Evolutionary conservation across 2,797 vertebrate genomes (phyloP).

Genomic region (Lepus townsendii): DNA sequence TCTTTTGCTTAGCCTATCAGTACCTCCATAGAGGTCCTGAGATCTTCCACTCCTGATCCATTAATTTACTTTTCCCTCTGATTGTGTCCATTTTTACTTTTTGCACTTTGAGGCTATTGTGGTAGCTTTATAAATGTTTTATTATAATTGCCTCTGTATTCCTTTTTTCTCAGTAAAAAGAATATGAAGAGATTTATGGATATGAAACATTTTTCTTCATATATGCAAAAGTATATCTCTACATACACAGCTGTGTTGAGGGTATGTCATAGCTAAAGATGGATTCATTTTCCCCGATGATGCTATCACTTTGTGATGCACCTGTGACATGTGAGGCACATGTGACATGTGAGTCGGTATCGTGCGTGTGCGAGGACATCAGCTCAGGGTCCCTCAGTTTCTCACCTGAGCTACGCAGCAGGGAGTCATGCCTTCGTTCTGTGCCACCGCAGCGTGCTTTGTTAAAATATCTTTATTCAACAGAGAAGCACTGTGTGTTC

Average conservation of each 20-base stretch:
- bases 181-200: neutral
- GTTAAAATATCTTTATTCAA: neutral
- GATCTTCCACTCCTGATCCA: neutral
- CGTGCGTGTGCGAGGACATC: neutral
- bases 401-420: neutral
- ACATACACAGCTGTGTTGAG: too few relatives aligned
- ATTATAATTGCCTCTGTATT: neutral
- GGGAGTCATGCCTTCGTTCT: neutral
- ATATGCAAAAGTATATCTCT: neutral
- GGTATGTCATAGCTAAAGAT: neutral
- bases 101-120: neutral
- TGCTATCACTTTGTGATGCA: rapidly evolving
- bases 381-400: rapidly evolving
- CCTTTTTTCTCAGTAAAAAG: neutral
- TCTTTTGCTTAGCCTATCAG: neutral
- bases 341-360: neutral
- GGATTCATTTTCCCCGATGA: neutral
- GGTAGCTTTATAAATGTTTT: neutral
- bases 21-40: neutral
- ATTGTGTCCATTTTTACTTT: neutral
- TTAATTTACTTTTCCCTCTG: neutral
- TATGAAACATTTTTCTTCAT: neutral
- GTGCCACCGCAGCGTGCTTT: neutral
- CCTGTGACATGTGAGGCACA: rapidly evolving
- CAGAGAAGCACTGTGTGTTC: conserved; percentile 42